Evolutionary conservation across 2,113 vertebrate genomes (phyloP), one percentile per base, ranked within the genome.

Genomic region (Callopanchax toddi): DNA sequence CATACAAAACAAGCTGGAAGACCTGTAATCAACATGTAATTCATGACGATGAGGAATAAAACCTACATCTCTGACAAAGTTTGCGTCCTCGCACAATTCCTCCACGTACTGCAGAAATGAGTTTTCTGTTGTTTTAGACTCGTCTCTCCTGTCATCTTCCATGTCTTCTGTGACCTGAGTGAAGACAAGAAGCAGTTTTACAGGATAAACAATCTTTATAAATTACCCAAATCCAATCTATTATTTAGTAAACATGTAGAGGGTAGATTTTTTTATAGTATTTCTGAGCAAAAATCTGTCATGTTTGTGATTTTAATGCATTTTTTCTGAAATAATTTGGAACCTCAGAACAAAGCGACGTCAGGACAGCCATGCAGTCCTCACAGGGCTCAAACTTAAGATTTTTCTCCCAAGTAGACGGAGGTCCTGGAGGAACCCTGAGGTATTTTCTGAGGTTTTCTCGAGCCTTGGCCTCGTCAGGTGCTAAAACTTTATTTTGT

Each of bases 21-120:
- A n/a, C 11, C 20, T 21, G 32, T n/a, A n/a, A n/a, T n/a, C n/a
- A n/a, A n/a, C n/a, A 32, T 32, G 29, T 32, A 6, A 10, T 39
- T 7, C 10, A 17, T 17, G 9, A 26, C 17, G 13, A 52, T 21
- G 13, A 49, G 0, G 3, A 12, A 25, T 53, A 26, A 48, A 2
- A 46, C 60, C 9, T 43, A 93, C 93, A 73, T 90, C 78, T 43
- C 43, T 79, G 36, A 91, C 56, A 46, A 92, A 92, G 42, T 81
- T 52, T 10, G 85, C 54, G 13, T 92, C 64, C 1, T 67, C 71
- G 69, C 91, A 91, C 23, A 93, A 64, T 25, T 89, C 56, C 0
- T 92, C 74, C 1, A 92, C 51, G 20, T 90, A 91, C 18, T 82
- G 74, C 20, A 81, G 26, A 11, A 93, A 76, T 3, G 36, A 36